Conservation (phyloP, 2,888 invertebrate species). For the Lymantria monacha region DNA sequence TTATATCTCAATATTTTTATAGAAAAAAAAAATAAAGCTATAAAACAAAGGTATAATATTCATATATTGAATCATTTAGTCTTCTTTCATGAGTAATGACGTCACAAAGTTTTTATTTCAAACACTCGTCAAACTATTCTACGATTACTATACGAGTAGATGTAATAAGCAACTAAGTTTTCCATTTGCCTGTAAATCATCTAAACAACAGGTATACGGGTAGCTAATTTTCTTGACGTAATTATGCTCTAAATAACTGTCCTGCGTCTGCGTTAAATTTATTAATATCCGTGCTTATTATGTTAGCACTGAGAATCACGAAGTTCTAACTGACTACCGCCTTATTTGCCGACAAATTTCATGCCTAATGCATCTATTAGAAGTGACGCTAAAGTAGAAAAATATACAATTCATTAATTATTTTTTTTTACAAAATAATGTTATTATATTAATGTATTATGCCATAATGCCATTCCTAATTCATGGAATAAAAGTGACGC, state of each 20-base stretch:
- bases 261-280: constrained; percentile 55
- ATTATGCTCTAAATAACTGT: constrained; percentile 68
- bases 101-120: neutral
- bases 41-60: too few species aligned
- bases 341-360: constrained; percentile 72
- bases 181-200: constrained; percentile 32
- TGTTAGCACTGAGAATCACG: constrained; percentile 59
- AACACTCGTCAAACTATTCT: neutral
- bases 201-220: constrained; percentile 33
- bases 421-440: too few species aligned
- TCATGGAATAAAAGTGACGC: too few species aligned
- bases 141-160: neutral
- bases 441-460: too few species aligned
- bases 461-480: too few species aligned
- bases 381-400: constrained; percentile 13
- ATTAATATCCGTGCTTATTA: constrained; percentile 68
- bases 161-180: constrained; percentile 6
- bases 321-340: constrained; percentile 73
- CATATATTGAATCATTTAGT: too few species aligned
- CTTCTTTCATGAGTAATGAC: too few species aligned
- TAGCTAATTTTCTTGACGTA: constrained; percentile 46
- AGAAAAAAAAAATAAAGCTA: too few species aligned
- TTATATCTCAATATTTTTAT: too few species aligned
- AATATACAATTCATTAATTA: constrained; percentile 1
- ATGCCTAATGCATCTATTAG: constrained; percentile 37